Base-by-base conservation (phyloP, 2,113 vertebrate species). In the Corythoichthys haematopterus region DNA sequence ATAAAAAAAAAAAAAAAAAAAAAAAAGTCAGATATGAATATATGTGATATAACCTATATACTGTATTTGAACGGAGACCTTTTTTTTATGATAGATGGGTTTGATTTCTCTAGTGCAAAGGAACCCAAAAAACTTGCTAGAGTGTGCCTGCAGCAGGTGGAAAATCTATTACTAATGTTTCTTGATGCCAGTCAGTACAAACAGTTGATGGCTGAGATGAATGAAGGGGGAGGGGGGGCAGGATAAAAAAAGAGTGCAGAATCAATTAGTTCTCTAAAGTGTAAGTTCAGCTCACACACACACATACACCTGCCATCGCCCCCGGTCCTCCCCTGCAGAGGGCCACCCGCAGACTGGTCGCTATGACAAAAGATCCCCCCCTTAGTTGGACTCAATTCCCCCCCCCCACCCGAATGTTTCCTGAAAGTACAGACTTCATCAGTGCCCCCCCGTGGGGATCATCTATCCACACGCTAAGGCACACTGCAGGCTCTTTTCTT, bases 341-440 rank as follows among this genome's bases (percentile, higher is more conserved):
- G 92, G 91, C 93, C 93, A 93, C 94, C 94, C 94, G 93, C 94
- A 91, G 92, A 91, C 92, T 84, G 64, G 72, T 78, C 82, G 73
- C 60, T 83, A 80, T 89, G 90, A 95, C 94, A 86, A 95, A 95
- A 93, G 92, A 90, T 84, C 71, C 80, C 86, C 82, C 78, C 81
- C 53, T 43, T 55, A 53, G 57, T 53, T 51, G 51, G 33, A 20
- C 38, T 62, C 85, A 75, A 76, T 80, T 84, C 83, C 63, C 47
- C 36, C 52, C 48, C 56, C 48, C 71, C 48, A 20, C 38, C 75
- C 70, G 84, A 68, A 71, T 81, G 70, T 74, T 80, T 90, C 90
- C 92, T 75, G 80, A 93, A 92, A 93, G 92, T 90, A 87, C 83
- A 87, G 91, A 90, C 91, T 88, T 90, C 87, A 92, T 88, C 91